phyloP scores from a whole-genome alignment of 2,888 invertebrate species.

The Erpobdella octoculata region DNA sequence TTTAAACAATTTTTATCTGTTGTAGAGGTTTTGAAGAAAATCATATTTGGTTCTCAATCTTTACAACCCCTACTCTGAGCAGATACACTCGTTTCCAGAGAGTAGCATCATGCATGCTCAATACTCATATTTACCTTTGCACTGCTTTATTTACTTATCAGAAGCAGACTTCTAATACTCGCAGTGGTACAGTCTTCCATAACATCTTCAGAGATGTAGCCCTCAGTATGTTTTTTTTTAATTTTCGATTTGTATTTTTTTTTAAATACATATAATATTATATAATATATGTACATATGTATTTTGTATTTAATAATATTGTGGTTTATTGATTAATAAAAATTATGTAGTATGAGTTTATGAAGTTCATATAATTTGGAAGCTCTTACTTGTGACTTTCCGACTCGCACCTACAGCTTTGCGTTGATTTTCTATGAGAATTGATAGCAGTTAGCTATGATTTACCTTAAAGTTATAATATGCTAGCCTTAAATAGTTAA shows the following conservation, averaged over 20 bases:
- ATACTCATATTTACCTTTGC: constrained; percentile 11
- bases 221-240: constrained; percentile 6
- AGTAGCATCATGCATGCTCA: constrained; percentile 8
- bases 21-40: constrained; percentile 18
- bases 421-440: too few species aligned
- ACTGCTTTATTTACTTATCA: constrained; percentile 10
- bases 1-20: too few species aligned
- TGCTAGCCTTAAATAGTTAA: too few species aligned
- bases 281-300: too few species aligned
- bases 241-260: background rate
- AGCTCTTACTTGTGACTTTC: too few species aligned
- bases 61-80: constrained; percentile 13
- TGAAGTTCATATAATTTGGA: too few species aligned
- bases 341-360: too few species aligned
- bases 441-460: too few species aligned
- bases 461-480: too few species aligned
- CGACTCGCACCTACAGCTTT: too few species aligned
- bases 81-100: constrained; percentile 21
- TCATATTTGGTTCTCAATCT: constrained; percentile 23
- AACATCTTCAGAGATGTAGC: constrained; percentile 6
- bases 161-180: background rate
- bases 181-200: constrained; percentile 11
- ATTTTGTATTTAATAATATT: too few species aligned
- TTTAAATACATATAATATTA: background rate
- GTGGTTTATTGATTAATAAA: too few species aligned